phyloP scores from a whole-genome alignment of 2,797 vertebrate genomes.

The Geotrypetes seraphini region DNA sequence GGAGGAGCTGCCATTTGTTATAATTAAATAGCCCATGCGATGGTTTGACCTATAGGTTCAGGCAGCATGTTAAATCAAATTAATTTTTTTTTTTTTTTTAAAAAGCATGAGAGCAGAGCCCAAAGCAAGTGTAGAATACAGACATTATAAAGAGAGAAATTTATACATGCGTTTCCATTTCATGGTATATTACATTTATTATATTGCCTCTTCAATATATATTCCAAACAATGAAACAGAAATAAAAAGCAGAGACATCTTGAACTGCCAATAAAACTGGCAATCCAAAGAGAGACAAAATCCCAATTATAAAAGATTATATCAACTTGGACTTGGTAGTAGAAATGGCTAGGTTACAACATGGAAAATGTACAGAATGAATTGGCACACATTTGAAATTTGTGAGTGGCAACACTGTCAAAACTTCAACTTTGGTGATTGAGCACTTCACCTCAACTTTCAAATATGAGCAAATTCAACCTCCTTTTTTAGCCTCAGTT shows the following conservation, averaged over 20 bases:
- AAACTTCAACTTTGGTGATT: too few species aligned
- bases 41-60: not conserved
- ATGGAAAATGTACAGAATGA: too few species aligned
- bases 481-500: too few species aligned
- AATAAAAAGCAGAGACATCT: not conserved
- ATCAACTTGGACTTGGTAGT: not conserved
- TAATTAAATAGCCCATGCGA: not conserved
- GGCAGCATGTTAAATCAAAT: slow-evolving; percentile 9
- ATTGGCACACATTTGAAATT: too few species aligned
- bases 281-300: not conserved
- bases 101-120: slow-evolving; percentile 4
- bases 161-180: not conserved
- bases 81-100: too few species aligned
- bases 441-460: too few species aligned
- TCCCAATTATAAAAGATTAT: not conserved
- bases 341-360: not conserved
- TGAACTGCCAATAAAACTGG: not conserved
- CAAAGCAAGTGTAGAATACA: not conserved
- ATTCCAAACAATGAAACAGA: not conserved
- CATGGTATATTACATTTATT: not conserved
- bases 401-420: too few species aligned
- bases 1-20: not conserved
- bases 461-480: too few species aligned
- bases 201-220: too few species aligned
- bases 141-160: not conserved